phyloP scores from a whole-genome alignment of 2,797 vertebrate genomes.

The Labeo calbasu region DNA sequence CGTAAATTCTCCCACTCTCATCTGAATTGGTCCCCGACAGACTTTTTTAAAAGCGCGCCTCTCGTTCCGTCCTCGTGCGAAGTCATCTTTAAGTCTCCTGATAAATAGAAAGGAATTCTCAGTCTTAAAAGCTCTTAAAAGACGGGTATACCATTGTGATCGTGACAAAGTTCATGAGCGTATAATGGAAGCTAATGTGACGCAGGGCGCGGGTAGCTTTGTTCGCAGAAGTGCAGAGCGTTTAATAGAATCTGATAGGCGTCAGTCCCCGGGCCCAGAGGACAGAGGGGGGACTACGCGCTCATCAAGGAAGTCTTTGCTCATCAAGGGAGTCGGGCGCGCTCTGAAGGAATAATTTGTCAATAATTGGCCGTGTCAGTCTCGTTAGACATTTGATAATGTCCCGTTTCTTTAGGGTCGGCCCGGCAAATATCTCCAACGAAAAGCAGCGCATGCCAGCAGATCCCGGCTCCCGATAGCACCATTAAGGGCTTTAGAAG shows the following conservation, averaged over 20 bases:
- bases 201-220: slow-evolving; percentile 70
- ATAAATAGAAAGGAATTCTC: slow-evolving; percentile 32
- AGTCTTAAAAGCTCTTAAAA: slow-evolving; percentile 62
- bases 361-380: slow-evolving; percentile 85
- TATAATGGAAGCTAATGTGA: slow-evolving; percentile 77
- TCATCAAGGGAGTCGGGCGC: slow-evolving; percentile 59
- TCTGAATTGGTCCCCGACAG: background rate
- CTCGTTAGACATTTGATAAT: slow-evolving; percentile 79
- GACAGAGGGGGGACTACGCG: slow-evolving; percentile 61
- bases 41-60: background rate
- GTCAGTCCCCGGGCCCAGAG: slow-evolving; percentile 73
- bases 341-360: slow-evolving; percentile 81
- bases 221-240: slow-evolving; percentile 75
- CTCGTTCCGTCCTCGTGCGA: background rate
- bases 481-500: slow-evolving; percentile 83
- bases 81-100: slow-evolving; percentile 11
- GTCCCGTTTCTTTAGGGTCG: slow-evolving; percentile 67
- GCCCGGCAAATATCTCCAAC: slow-evolving; percentile 71
- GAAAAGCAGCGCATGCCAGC: slow-evolving; percentile 77
- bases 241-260: slow-evolving; percentile 84
- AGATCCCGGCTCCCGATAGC: slow-evolving; percentile 78
- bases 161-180: slow-evolving; percentile 76
- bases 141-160: slow-evolving; percentile 68
- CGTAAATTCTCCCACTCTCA: background rate
- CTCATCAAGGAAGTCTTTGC: slow-evolving; percentile 67